Percentiles rank a stretch among this genome's conserved stretches.
Conservation (phyloP, 2,797 vertebrate genomes). For the Hippoglossus hippoglossus region DNA sequence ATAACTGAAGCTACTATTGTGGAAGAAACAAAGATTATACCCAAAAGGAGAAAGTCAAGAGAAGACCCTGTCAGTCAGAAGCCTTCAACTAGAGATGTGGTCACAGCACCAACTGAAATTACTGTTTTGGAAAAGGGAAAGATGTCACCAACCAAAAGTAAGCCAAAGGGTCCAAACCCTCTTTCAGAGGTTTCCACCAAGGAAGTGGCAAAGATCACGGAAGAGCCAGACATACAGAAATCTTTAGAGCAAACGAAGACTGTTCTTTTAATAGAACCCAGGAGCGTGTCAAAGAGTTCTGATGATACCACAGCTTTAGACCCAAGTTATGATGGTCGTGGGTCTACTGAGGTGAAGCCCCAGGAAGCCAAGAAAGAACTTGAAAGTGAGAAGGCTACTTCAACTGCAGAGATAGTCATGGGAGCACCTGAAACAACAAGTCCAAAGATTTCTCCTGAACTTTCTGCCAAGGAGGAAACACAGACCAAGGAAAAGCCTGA, state of each 20-base stretch:
- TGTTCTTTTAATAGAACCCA: no score
- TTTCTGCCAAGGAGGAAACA: background rate
- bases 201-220: background rate
- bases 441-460: background rate
- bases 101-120: slow-evolving; percentile 3
- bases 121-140: background rate
- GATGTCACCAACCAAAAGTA: slow-evolving; percentile 48
- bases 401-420: no score
- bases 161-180: slow-evolving; percentile 38
- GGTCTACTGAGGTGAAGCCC: background rate
- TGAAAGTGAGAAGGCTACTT: no score
- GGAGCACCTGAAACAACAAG: no score
- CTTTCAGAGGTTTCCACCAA: slow-evolving; percentile 1
- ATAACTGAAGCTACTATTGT: background rate
- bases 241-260: no score
- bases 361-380: background rate
- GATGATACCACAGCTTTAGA: no score
- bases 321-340: no score
- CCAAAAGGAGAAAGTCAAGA: background rate
- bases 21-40: background rate
- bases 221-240: no score
- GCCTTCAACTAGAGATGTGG: background rate
- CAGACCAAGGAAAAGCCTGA: background rate
- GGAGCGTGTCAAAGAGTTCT: no score
- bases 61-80: background rate